These are phyloP conservation scores for Lasioglossum vierecki DNA, from an alignment of 2,888 invertebrate species.

Conservation along the genomic window DNA sequence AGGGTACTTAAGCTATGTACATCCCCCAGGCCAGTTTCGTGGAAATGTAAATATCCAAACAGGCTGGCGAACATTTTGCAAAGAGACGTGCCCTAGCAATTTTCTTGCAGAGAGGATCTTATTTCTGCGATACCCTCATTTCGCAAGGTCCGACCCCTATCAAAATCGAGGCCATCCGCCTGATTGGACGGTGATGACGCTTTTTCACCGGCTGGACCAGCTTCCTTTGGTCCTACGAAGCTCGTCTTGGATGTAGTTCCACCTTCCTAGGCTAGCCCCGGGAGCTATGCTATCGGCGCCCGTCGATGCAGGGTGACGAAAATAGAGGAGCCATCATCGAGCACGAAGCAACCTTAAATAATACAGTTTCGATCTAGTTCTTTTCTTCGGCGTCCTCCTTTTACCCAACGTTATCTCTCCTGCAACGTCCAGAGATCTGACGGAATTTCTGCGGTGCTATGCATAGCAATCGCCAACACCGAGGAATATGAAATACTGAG, in stretches of 20 bases:
- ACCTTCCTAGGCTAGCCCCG: slow-evolving; percentile 9
- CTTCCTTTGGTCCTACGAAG: background rate
- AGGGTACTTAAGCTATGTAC: background rate
- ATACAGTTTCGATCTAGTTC: slow-evolving; percentile 11
- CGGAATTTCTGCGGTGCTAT: background rate
- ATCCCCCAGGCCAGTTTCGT: background rate
- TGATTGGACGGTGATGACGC: background rate
- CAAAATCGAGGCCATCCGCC: slow-evolving; percentile 40
- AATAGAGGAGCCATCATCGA: background rate
- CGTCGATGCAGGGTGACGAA: background rate
- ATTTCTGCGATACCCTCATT: slow-evolving; percentile 21
- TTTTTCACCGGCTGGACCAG: background rate
- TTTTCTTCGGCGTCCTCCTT: background rate
- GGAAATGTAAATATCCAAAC: slow-evolving; percentile 15
- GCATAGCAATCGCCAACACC: background rate
- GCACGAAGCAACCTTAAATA: slow-evolving; percentile 5
- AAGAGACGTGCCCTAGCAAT: background rate
- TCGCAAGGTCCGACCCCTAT: background rate
- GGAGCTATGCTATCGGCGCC: background rate
- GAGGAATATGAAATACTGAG: background rate
- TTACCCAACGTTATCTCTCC: background rate
- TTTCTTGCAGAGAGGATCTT: slow-evolving; percentile 7
- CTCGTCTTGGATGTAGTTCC: background rate
- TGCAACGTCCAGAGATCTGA: background rate
- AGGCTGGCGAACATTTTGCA: background rate